phyloP scores from a whole-genome alignment of 2,797 vertebrate species.

The Leuciscus waleckii region DNA sequence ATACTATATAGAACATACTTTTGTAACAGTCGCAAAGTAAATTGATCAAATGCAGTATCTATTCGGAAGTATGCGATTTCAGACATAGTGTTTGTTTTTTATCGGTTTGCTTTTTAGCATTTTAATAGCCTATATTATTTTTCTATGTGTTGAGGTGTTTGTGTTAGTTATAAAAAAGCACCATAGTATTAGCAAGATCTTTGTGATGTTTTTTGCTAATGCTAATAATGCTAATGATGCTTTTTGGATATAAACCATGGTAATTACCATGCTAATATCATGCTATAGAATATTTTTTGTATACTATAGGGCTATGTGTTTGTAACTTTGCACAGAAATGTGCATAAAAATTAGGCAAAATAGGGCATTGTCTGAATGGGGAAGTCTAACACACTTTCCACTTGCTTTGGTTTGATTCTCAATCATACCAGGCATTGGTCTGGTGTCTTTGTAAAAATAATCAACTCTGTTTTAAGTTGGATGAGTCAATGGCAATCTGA shows the following conservation, averaged over 20 bases:
- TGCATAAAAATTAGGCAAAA: neutral
- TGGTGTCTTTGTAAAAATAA: constrained; percentile 17
- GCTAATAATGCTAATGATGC: neutral
- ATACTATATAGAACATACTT: neutral
- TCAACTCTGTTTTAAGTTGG: constrained; percentile 6
- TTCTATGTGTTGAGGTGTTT: neutral
- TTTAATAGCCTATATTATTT: neutral
- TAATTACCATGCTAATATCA: neutral
- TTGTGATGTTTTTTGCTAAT: neutral
- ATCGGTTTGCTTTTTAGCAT: neutral
- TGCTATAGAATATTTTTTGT: neutral
- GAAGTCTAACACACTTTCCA: neutral
- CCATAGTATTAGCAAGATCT: neutral
- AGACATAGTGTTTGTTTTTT: neutral
- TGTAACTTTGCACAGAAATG: neutral
- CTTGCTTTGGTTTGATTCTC: neutral
- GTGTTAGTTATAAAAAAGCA: neutral
- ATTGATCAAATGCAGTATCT: neutral
- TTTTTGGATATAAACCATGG: neutral
- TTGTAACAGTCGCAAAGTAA: neutral
- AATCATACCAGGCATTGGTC: neutral
- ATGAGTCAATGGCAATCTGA: constrained; percentile 5
- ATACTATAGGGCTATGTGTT: neutral
- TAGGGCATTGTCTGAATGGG: neutral
- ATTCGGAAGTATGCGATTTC: neutral